These are phyloP conservation scores for Rhynchonycteris naso DNA, from an alignment of 2,797 vertebrate genomes.

Conservation along the genomic window DNA sequence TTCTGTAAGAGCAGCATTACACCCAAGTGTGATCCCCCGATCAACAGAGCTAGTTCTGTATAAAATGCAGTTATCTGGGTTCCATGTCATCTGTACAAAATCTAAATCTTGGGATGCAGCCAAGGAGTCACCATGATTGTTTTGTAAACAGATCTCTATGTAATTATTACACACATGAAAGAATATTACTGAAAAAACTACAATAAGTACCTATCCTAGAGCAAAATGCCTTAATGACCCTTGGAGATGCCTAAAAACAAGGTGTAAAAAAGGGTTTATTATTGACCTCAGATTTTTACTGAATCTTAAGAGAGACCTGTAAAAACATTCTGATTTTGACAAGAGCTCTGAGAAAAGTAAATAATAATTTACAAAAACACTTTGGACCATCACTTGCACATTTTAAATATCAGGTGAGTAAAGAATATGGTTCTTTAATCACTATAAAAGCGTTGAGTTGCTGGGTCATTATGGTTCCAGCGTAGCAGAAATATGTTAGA, in stretches of 20 bases:
- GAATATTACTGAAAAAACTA: neutral
- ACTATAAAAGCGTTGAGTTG: neutral
- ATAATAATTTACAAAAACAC: constrained; percentile 17
- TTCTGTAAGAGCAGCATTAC: neutral
- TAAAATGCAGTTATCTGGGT: neutral
- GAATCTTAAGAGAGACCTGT: neutral
- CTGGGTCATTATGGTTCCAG: neutral
- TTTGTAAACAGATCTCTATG: neutral
- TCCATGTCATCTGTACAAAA: neutral
- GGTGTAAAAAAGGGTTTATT: neutral
- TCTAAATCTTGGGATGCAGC: neutral
- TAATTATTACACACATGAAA: neutral
- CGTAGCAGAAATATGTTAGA: neutral
- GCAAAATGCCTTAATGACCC: neutral
- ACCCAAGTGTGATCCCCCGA: neutral
- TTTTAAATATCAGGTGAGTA: neutral
- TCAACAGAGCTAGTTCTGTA: neutral
- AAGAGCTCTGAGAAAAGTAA: constrained; percentile 10
- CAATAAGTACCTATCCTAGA: neutral
- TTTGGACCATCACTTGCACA: neutral
- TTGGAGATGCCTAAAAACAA: constrained; percentile 3
- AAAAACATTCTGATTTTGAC: constrained; percentile 36
- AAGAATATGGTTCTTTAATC: neutral
- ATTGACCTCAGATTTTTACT: constrained; percentile 22
- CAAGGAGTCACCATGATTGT: neutral